A percentile compares a stretch with the other conserved stretches of the same genome.
These are phyloP conservation scores for Chironomus tentans DNA, from an alignment of 2,888 invertebrate genomes.

Conservation along the genomic window DNA sequence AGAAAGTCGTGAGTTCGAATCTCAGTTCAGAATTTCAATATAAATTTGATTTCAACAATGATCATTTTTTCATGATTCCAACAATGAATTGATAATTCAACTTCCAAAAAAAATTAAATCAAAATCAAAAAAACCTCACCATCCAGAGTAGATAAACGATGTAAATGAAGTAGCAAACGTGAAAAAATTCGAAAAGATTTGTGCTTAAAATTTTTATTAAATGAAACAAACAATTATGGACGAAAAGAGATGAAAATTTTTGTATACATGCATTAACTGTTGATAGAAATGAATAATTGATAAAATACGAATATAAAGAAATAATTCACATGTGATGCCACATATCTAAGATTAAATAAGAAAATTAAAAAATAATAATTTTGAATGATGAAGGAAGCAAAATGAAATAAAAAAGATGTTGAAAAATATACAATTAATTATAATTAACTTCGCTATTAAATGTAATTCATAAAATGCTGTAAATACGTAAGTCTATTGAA, in stretches of 20 bases:
- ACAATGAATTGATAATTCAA: too few species aligned
- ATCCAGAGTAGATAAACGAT: background rate
- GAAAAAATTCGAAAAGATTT: background rate
- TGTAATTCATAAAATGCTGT: constrained; percentile 3
- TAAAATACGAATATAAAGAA: background rate
- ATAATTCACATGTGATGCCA: constrained; percentile 24
- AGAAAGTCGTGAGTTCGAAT: too few species aligned
- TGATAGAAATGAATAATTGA: background rate
- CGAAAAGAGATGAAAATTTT: background rate
- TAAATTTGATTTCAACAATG: too few species aligned
- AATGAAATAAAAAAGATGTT: background rate
- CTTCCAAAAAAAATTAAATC: too few species aligned
- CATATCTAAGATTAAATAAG: constrained; percentile 17
- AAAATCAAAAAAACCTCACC: too few species aligned
- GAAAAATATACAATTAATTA: constrained; percentile 8
- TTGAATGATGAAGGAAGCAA: background rate
- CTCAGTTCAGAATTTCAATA: too few species aligned
- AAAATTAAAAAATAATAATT: background rate
- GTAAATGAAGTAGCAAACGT: background rate
- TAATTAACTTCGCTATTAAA: constrained; percentile 18
- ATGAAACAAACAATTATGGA: background rate
- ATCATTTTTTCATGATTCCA: too few species aligned
- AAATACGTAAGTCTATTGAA: background rate
- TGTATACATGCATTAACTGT: background rate
- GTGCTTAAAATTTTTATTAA: background rate